Conservation (phyloP, 1,140 invertebrate genomes). For the Philopotamus ludificatus region DNA sequence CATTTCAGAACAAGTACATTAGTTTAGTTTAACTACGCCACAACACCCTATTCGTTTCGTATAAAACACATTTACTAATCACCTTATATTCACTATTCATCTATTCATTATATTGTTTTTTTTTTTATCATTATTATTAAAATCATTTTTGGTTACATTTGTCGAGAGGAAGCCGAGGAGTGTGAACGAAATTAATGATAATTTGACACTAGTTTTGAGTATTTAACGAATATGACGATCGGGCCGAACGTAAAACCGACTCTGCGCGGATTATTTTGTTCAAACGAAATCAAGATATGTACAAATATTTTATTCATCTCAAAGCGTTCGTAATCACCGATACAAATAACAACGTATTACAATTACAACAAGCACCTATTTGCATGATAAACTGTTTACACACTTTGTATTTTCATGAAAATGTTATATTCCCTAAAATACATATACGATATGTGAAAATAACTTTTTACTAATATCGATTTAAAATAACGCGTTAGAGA, state of each 20-base stretch:
- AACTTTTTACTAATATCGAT: no score
- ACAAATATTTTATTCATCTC: neutral
- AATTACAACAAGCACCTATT: constrained; percentile 18
- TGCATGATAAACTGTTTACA: constrained; percentile 12
- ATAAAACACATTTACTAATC: constrained; percentile 30
- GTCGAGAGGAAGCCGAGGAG: no score
- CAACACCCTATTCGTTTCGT: constrained; percentile 15
- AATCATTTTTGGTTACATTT: no score
- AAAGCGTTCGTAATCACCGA: neutral
- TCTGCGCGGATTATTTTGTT: no score
- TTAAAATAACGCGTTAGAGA: no score
- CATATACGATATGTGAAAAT: constrained; percentile 31
- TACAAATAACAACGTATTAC: neutral
- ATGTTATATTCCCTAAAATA: neutral
- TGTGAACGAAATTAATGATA: no score
- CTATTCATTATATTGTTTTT: neutral
- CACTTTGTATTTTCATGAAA: constrained; percentile 4
- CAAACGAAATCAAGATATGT: no score
- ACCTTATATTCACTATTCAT: constrained; percentile 15
- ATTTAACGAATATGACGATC: no score
- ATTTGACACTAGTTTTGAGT: no score
- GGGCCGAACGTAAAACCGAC: no score
- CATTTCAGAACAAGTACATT: constrained; percentile 13
- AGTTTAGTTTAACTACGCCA: constrained; percentile 12
- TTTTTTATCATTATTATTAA: no score